Base-by-base conservation (phyloP, 2,113 vertebrate species). In the Rhadina sibilatrix region DNA sequence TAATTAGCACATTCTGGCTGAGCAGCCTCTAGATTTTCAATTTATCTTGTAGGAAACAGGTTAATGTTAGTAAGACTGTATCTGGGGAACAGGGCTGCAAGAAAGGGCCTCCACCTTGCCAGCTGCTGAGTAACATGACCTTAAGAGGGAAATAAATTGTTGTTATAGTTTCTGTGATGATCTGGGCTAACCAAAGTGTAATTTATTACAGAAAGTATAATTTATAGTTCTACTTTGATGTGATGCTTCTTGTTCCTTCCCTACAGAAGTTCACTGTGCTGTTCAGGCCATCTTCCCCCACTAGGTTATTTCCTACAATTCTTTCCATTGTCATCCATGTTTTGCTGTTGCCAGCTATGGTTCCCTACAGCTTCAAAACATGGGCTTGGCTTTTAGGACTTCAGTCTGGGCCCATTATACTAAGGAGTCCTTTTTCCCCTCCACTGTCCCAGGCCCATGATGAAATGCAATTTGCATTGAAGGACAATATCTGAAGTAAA, bases 1-100 rank as follows among this genome's bases (percentile, higher is more conserved):
- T 93, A 87, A 92, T 95, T 94, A 93, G 47, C 86, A 92, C 80
- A 83, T 89, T 72, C 47, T 94, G 83, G 38, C 59, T 89, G 30
- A 96, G 47, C 54, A 92, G 35, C 21, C 54, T 70, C 50, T 83
- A 90, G 23, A 69, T 81, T 93, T 86, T 86, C 66, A 42, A 28
- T 44, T 35, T 54, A 90, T 83, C 33, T 63, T 56, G 33, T 11
- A 74, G 71, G 74, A 86, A 95, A 88, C 63, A 96, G 74, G 42
- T 72, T 74, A 70, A 22, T 31, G 5, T 92, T 77, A 59, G 27
- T 35, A 63, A 89, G 72, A 33, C 3, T 38, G 8, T 92, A 56
- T 42, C 38, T 66, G 60, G 42, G 50, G 30, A 74, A 25, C 35
- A 80, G 77, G 65, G 42, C 71, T 47, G 27, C 38, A 92, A 70